Base-by-base conservation (phyloP, 2,113 vertebrate genomes). In the Rafetus swinhoei region DNA sequence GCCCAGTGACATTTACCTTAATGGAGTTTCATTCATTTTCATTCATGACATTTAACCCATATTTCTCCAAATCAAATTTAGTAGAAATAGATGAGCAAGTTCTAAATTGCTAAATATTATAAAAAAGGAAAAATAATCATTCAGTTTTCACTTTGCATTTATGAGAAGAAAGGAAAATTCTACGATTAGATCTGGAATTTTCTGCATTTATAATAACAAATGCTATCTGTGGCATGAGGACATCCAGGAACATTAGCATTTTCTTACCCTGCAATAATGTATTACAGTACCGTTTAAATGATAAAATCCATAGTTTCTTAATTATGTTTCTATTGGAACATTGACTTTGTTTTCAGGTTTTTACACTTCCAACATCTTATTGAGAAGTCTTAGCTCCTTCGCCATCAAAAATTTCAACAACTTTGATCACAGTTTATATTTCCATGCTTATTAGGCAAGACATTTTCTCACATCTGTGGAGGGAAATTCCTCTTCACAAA, bases 261-360 rank as follows among this genome's bases (percentile, higher is more conserved):
- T 97, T 97, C 88, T 97, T 50, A n/a, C 83, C 85, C 86, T 93
- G 97, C 92, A 97, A 95, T 93, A 27, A 90, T 95, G 97, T 95
- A 89, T 90, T 93, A 89, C 22, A 90, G 32, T 86, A 90, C 85
- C 86, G 72, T 96, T 86, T 95, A 95, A 96, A 94, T 91, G 96
- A 94, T 92, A 92, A 94, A 96, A 93, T 74, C 86, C 93, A 95
- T 95, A 72, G 18, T 72, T 88, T 92, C 84, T 95, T 97, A 92
- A 35, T 89, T 95, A 82, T 95, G 82, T 97, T 97, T 94, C 93
- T 93, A 90, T 54, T 94, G 94, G 88, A 97, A 94, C 84, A 94
- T 29, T 9, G 13, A 90, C 9, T 56, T 87, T 83, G 3, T 85
- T 91, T 69, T 93, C 15, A 90, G 50, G 32, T 55, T 89, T 92